Percentiles rank a stretch among this genome's conserved stretches.
Conservation (phyloP, 2,113 vertebrate genomes). For the Pundamilia nyererei region DNA sequence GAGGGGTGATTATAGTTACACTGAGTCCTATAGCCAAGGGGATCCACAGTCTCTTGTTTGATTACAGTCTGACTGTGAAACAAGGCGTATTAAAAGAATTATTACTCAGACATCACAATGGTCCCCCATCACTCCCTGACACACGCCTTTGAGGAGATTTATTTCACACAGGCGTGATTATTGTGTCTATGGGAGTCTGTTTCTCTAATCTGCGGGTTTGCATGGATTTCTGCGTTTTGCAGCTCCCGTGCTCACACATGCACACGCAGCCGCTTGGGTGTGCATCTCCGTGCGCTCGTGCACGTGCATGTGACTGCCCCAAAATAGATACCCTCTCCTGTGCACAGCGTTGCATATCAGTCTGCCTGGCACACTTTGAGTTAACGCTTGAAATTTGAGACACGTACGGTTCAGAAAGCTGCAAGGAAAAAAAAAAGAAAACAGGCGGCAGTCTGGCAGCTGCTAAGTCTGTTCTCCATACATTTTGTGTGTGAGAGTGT, state of each 20-base stretch:
- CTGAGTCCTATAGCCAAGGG: slow-evolving; percentile 46
- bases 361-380: slow-evolving; percentile 40
- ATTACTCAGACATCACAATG: slow-evolving; percentile 54
- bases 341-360: slow-evolving; percentile 29
- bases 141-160: slow-evolving; percentile 50
- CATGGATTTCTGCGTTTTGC: background rate
- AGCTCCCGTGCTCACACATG: background rate
- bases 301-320: background rate
- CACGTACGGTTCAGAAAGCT: slow-evolving; percentile 59
- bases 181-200: slow-evolving; percentile 21
- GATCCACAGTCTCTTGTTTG: slow-evolving; percentile 57
- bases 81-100: slow-evolving; percentile 59
- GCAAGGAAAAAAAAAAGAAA: slow-evolving; percentile 9
- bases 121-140: slow-evolving; percentile 45
- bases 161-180: slow-evolving; percentile 37
- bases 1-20: slow-evolving; percentile 37
- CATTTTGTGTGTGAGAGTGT: slow-evolving; percentile 29
- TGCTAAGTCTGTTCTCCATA: slow-evolving; percentile 55
- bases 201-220: slow-evolving; percentile 1
- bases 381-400: slow-evolving; percentile 65
- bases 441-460: slow-evolving; percentile 55
- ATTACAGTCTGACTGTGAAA: slow-evolving; percentile 59
- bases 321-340: slow-evolving; percentile 32
- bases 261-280: background rate
- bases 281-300: background rate